Conservation (phyloP, 2,113 vertebrate genomes). For the Takifugu bimaculatus region DNA sequence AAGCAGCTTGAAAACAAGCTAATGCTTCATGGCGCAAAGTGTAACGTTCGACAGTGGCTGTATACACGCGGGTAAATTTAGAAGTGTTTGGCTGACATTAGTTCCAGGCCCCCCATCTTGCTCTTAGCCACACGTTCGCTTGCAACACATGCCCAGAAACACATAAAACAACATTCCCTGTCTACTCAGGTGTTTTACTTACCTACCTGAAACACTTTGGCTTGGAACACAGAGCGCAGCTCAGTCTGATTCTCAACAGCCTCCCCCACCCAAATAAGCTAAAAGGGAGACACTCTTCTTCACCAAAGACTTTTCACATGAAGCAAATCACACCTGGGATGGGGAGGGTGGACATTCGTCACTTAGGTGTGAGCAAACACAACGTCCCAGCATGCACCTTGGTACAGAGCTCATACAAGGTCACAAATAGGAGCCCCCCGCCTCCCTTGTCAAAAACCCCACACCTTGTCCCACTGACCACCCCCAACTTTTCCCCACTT, state of each 20-base stretch:
- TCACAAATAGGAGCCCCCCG: constrained; percentile 43
- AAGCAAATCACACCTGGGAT: constrained; percentile 2
- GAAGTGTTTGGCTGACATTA: constrained; percentile 12
- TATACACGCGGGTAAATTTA: not conserved
- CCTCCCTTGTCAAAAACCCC: constrained; percentile 1
- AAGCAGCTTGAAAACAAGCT: too few relatives aligned
- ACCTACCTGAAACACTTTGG: constrained; percentile 45
- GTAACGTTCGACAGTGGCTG: not conserved
- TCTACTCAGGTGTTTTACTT: constrained; percentile 45
- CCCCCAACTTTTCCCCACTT: constrained; percentile 46
- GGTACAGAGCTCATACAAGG: constrained; percentile 21
- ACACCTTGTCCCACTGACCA: constrained; percentile 17
- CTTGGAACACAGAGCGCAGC: constrained; percentile 22
- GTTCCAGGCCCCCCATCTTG: constrained; percentile 5
- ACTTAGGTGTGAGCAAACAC: constrained; percentile 53
- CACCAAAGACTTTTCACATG: constrained; percentile 8
- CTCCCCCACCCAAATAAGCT: constrained; percentile 11
- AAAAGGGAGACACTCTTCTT: constrained; percentile 14
- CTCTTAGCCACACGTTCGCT: constrained; percentile 7
- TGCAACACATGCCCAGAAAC: constrained; percentile 11
- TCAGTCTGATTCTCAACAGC: constrained; percentile 16
- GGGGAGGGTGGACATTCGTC: constrained; percentile 32
- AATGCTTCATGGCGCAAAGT: too few relatives aligned
- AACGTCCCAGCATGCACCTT: constrained; percentile 47
- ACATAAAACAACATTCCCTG: constrained; percentile 17